Conservation (phyloP, 2,113 vertebrate species). For the Noturus placidus region DNA sequence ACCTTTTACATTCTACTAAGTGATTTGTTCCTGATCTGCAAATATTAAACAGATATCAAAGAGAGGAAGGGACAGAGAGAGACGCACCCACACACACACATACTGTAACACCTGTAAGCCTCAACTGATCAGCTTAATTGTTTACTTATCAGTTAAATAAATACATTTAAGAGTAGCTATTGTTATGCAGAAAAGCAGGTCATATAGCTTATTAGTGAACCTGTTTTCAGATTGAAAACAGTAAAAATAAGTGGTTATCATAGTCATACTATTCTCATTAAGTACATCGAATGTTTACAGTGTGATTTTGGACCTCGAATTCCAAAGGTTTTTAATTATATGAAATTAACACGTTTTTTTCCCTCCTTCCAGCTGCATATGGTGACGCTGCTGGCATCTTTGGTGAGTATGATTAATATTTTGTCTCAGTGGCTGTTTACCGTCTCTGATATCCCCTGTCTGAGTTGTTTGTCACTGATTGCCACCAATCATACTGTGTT, state of each 20-base stretch:
- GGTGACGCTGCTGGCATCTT: slow-evolving; percentile 59
- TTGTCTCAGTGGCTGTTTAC: not conserved
- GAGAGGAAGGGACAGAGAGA: not conserved
- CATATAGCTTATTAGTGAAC: not conserved
- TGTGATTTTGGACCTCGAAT: not conserved
- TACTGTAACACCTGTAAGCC: not conserved
- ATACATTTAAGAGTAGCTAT: not conserved
- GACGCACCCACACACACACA: not conserved
- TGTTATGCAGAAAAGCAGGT: not conserved
- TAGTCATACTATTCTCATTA: not conserved
- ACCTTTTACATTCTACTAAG: not conserved
- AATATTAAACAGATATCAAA: not conserved
- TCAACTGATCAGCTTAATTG: not conserved
- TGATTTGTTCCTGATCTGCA: not conserved
- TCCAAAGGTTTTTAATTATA: not conserved
- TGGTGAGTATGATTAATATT: slow-evolving; percentile 55
- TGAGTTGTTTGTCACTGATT: not conserved
- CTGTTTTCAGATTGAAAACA: not conserved
- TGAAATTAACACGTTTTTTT: not conserved
- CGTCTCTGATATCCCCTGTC: not conserved
- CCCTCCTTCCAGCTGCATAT: slow-evolving; percentile 59
- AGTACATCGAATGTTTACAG: not conserved
- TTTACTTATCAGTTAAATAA: not conserved
- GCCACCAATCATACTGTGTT: not conserved
- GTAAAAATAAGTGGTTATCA: not conserved